Evolutionary conservation across 2,113 vertebrate species (phyloP).

Genomic region (Chelonoidis abingdonii): DNA sequence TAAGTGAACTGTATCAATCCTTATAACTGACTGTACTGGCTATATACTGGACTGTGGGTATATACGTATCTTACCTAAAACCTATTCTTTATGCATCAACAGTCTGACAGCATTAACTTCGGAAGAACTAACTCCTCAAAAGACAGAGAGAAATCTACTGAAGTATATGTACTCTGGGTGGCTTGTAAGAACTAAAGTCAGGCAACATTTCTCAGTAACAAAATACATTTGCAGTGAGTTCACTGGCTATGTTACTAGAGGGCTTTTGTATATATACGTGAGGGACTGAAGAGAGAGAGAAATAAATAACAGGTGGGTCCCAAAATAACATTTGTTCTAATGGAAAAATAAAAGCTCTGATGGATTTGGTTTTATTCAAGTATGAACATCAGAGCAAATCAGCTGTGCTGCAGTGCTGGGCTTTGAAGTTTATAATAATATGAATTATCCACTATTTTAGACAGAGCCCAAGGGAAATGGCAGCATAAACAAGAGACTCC

Average conservation of each 20-base stretch:
- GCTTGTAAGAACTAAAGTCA: not conserved
- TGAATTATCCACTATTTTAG: slow-evolving; percentile 68
- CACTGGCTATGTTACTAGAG: fast-evolving
- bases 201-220: not conserved
- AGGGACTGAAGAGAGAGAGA: not conserved
- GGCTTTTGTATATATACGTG: not conserved
- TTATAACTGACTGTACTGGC: fast-evolving
- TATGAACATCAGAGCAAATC: not conserved
- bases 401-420: not conserved
- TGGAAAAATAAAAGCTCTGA: not conserved
- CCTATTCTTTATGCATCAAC: not conserved
- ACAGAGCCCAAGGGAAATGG: slow-evolving; percentile 84
- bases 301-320: not conserved
- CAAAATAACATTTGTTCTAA: not conserved
- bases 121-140: not conserved
- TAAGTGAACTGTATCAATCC: not conserved
- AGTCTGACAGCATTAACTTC: not conserved
- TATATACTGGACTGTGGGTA: not conserved
- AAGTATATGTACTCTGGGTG: not conserved
- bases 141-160: not conserved
- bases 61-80: not conserved
- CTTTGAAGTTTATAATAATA: not conserved
- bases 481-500: slow-evolving; percentile 83
- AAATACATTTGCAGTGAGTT: not conserved
- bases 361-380: not conserved